Evolutionary conservation across 2,797 vertebrate genomes (phyloP), one percentile per base, ranked within the genome.

Genomic region (Spea hammondii): DNA sequence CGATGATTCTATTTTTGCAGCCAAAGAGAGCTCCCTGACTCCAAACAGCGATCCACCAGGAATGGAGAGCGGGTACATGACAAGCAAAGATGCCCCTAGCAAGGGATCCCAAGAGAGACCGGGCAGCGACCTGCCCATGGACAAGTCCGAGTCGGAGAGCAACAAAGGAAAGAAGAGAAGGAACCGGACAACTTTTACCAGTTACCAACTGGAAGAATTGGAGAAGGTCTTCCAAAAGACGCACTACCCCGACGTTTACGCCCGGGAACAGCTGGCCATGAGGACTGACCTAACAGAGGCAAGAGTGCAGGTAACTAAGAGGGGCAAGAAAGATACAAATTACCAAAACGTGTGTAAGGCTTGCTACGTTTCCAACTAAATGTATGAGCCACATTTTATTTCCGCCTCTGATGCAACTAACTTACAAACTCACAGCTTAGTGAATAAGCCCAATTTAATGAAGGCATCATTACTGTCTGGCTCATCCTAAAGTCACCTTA

Each of bases 191-290:
- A 99, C 98, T 82, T 99, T 99, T 89, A 99, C 97, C 0, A 99
- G 97, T 83, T 99, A 98, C 90, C 98, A 99, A 87, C 90, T 99
- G 86, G 97, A 99, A 81, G 98, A 99, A 88, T 92, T 99, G 89
- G 98, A 99, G 90, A 99, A 98, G 83, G 96, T 98, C 87, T 99
- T 99, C 89, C 97, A 99, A 91, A 99, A 99, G 92, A 99, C 97
- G 1, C 98, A 99, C 90, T 99, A 99, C 83, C 98, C 98, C 0
- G 98, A 99, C 0, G 98, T 99, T 74, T 98, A 99, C 0, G 97
- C 97, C 4, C 92, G 98, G 10, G 98, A 99, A 89, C 97, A 99
- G 90, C 93, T 99, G 83, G 98, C 98, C 62, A 95, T 99, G 90
- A 94, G 98, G 91, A 99, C 97, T 0, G 98, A 99, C 88, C 93